Evolutionary conservation across 2,113 vertebrate genomes (phyloP), one percentile per base, ranked within the genome.

Genomic region (Hypomesus transpacificus): DNA sequence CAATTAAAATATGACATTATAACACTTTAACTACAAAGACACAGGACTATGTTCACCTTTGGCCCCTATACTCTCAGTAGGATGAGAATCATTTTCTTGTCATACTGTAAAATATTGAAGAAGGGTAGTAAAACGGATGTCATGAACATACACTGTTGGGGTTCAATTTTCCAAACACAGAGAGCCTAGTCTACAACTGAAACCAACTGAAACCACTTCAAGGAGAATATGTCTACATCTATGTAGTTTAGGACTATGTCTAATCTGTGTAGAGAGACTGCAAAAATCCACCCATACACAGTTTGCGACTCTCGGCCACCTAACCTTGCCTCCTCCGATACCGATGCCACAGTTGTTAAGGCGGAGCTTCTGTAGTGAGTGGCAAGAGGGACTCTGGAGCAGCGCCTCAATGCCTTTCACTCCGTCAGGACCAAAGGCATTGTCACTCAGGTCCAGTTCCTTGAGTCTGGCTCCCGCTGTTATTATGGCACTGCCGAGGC

Each of bases 301-400:
- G 4, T 34, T 52, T 4, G 26, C 20, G 51, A 18, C 59, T n/a
- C 17, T 3, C 39, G 17, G 8, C 14, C 22, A 39, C 1, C 84
- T 81, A 76, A 96, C 97, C 94, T 98, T 98, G 31, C 96, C 97
- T 3, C 97, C 97, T 13, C 96, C 97, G 3, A 96, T 94, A 66
- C 97, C 97, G 96, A 99, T 96, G 80, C 97, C 97, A 18, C 97
- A 99, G 92, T 99, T 99, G 87, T 99, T 99, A 66, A 99, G 94
- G 66, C 92, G 94, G 24, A 99, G 92, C 5, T 98, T 95, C 39
- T 93, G 92, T 3, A 99, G 79, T 0, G 93, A 94, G 90, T 94
- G 95, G 78, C 97, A 99, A 0, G 92, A 60, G 0, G 93, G 64
- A 82, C 97, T 99, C 88, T 95, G 95, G 51, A 99, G 92, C 80